Evolutionary conservation across 2,113 vertebrate species (phyloP), one percentile per base, ranked within the genome.

Genomic region (Conger conger): DNA sequence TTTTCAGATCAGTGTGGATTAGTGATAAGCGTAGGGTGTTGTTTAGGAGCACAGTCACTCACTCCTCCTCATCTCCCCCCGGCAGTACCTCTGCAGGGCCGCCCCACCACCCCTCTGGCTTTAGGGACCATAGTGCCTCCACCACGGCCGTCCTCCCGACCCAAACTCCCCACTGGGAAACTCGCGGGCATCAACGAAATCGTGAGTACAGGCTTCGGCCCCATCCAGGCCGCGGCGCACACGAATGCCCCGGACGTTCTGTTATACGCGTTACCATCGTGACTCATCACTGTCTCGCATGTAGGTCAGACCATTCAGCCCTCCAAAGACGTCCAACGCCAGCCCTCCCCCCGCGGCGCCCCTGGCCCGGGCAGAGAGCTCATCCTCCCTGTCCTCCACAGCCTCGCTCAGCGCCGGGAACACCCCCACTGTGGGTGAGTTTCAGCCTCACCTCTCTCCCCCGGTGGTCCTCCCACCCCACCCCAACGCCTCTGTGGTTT

Each of bases 171-270:
- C 77, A 84, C 96, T 0, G 95, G 93, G 79, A 99, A 99, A 93
- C 97, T 99, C 82, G 95, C 95, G 86, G 98, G 98, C 76, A 99
- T 99, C 92, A 98, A 96, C 90, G 98, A 99, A 95, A 96, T 98
- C 92, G 98, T 99, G 94, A 88, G 98, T 96, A 37, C 23, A 18
- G 27, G 15, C 73, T 79, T 38, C 30, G 42, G 37, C 20, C 23
- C 15, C 4, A 53, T 7, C 13, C 13, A 18, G 17, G n/a, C n/a
- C 23, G 27, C 1, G 27, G 33, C 15, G 23, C 30, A 30, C 33
- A 40, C 15, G n/a, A 54, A 27, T 0, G n/a, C 33, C 5, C 83
- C 4, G 4, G 35, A 50, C 11, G 8, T n/a, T n/a, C n/a, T n/a
- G n/a, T n/a, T n/a, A n/a, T n/a, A n/a, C n/a, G n/a, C n/a, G n/a